Evolutionary conservation across 1,140 invertebrate genomes (phyloP), one percentile per base, ranked within the genome.

Genomic region (Cherax quadricarinatus): DNA sequence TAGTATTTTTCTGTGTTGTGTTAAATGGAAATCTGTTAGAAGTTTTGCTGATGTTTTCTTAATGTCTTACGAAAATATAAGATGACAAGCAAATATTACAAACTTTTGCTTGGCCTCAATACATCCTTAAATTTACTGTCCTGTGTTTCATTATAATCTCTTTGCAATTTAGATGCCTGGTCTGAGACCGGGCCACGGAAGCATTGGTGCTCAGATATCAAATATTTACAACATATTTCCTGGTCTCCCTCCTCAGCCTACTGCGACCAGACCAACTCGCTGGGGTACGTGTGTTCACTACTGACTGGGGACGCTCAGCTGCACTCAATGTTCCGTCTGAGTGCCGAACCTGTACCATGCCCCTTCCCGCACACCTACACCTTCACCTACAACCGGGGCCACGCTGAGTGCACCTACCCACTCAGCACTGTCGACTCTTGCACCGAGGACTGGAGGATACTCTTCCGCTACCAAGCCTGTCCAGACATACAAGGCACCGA

Each of bases 401-500:
- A 94, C 30, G 97, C 97, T 1, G 96, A 98, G 93, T 98, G 98
- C 95, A 96, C 94, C 18, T 96, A 96, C 94, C 97, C 98, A 1
- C 96, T 96, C 24, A 98, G 97, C 21, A 97, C 96, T 66, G 97
- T 97, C 18, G 97, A 98, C 94, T 96, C 97, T 88, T 98, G 97
- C 94, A 98, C 97, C 0, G 97, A 98, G 94, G 96, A 98, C 93
- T 97, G 97, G 2, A 95, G 97, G 84, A 95, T 98, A 21, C 95
- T 98, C 78, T 96, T 99, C 94, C 97, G 97, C 94, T 99, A 98
- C 95, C 98, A 98, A 95, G 98, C 98, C 24, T 99, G 98, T 95
- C 97, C 98, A 0, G 98, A 99, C 95, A 97, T 98, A 9, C 81
- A 91, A 73, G 93, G 91, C 30, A 92, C 92, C 10, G 93, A 94